Base-by-base conservation (phyloP, 2,113 vertebrate genomes). In the Sclerurus mexicanus region DNA sequence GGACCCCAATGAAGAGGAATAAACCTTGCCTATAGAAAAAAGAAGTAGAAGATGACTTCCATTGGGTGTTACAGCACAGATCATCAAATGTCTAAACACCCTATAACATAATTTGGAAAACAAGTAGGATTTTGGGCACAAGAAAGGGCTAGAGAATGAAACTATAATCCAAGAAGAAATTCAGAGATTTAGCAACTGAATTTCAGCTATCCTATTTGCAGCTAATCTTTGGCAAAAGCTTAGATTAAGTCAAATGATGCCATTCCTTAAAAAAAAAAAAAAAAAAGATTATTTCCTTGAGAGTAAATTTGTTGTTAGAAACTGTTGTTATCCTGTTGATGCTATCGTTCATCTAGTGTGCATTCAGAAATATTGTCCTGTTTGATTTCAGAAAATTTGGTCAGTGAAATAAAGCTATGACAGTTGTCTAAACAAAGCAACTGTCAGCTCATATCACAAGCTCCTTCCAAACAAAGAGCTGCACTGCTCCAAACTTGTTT, bases 371-470 rank as follows among this genome's bases (percentile, higher is more conserved):
- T 94, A 94, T 85, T 90, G 74, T 33, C 53, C 69, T 96, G 69
- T 85, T 96, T 95, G 94, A 83, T 95, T 97, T 93, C 40, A 94
- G 95, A 96, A 96, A 96, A 90, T 87, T 92, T 96, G 72, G 86
- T 83, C 96, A 91, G 72, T 93, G 89, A 91, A 97, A 94, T 97
- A 97, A 97, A 98, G 76, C 95, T 95, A 92, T 96, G 97, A 94
- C 93, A 97, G 93, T 98, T 98, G 97, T 97, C 90, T 94, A 98
- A 98, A 98, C 97, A 98, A 98, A 98, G 94, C 7, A 95, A 95
- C 96, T 97, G 97, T 98, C 97, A 97, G 73, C 44, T 96, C 74
- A 75, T 86, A 97, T 98, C 96, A 97, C 59, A 94, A 85, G 19
- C 86, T 98, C 89, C 87, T 96, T 97, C 93, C 97, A 97, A 97